Percentiles rank a stretch among this genome's conserved stretches.
Evolutionary conservation across 1,140 invertebrate genomes (phyloP).

Genomic region (Aphelenchoides fujianensis): DNA sequence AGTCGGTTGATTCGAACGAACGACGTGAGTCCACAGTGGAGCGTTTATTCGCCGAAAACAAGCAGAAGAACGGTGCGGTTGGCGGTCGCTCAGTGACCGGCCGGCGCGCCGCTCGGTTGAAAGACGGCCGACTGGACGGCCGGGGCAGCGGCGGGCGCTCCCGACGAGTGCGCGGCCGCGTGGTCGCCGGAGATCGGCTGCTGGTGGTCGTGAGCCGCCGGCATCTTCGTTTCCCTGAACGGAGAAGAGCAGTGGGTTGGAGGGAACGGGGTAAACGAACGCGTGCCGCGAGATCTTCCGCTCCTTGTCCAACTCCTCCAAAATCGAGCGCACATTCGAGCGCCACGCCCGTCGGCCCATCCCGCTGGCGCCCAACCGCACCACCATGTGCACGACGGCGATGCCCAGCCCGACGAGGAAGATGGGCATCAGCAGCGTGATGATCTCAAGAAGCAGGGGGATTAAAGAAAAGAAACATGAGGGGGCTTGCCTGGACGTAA

Average conservation of each 20-base stretch:
- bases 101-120: background rate
- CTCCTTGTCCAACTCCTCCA: conserved; percentile 6
- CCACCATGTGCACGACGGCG: background rate
- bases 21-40: conserved; percentile 37
- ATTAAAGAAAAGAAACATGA: too few species aligned
- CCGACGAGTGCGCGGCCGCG: background rate
- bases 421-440: background rate
- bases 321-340: background rate
- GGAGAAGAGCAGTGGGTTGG: background rate
- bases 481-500: conserved; percentile 1
- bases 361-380: background rate
- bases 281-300: too few species aligned
- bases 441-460: background rate
- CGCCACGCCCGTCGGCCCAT: conserved; percentile 3
- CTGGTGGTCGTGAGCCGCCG: background rate
- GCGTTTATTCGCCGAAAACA: background rate
- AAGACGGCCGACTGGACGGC: background rate
- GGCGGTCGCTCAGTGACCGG: background rate
- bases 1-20: conserved; percentile 46
- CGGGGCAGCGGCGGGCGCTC: background rate
- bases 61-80: background rate
- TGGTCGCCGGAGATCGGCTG: background rate
- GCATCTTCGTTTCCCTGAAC: background rate
- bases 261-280: too few species aligned
- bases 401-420: background rate